Conservation (phyloP, 2,888 invertebrate genomes). For the Apodemia zela region DNA sequence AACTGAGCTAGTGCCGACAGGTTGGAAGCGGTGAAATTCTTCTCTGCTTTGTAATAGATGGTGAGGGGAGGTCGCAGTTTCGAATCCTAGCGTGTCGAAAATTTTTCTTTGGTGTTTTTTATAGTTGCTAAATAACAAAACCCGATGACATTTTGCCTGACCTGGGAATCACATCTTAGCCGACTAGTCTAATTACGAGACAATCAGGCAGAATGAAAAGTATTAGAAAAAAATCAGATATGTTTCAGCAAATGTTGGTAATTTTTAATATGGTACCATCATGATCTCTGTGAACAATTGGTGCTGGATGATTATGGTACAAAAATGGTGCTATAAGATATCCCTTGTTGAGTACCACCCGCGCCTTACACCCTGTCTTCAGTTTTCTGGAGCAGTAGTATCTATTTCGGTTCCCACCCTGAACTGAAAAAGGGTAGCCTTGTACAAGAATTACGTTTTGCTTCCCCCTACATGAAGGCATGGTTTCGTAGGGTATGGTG, state of each 20-base stretch:
- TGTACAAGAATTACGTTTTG: constrained; percentile 37
- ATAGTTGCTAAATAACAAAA: too few relatives aligned
- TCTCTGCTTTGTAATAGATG: too few relatives aligned
- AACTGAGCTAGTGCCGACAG: too few relatives aligned
- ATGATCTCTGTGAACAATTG: constrained; percentile 25
- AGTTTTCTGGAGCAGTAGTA: constrained; percentile 44
- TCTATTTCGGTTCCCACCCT: constrained; percentile 36
- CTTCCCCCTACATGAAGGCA: constrained; percentile 38
- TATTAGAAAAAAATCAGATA: neutral
- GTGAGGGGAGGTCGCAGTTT: too few relatives aligned
- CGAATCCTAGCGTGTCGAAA: too few relatives aligned
- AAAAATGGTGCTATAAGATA: constrained; percentile 27
- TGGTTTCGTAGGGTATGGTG: constrained; percentile 32
- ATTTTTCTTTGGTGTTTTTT: too few relatives aligned
- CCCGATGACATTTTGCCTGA: too few relatives aligned
- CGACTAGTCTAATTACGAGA: too few relatives aligned
- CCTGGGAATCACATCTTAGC: too few relatives aligned
- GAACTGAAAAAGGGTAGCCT: constrained; percentile 42
- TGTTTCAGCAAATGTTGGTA: neutral
- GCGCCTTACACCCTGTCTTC: constrained; percentile 37
- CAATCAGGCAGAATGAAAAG: neutral
- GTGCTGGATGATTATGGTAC: constrained; percentile 40
- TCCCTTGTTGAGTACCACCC: constrained; percentile 28
- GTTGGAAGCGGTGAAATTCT: too few relatives aligned
- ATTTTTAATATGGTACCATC: constrained; percentile 29